Percentiles rank a stretch among this genome's conserved stretches.
Evolutionary conservation across 2,888 invertebrate genomes (phyloP).

Genomic region (Drosophila koepferae): DNA sequence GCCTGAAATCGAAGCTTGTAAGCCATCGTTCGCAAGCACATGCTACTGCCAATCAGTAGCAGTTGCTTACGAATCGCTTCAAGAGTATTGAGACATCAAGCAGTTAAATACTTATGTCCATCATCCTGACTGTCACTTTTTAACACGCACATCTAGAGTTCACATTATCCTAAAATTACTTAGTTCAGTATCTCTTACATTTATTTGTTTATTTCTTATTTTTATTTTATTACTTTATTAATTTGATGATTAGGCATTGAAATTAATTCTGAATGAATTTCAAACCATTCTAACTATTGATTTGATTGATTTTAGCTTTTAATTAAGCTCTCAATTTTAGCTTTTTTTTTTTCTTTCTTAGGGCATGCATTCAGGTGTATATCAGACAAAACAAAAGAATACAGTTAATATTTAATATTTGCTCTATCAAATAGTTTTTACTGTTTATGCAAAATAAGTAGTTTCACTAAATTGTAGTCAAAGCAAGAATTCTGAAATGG

Average conservation of each 20-base stretch:
- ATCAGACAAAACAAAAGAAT: not conserved
- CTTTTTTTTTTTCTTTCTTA: too few relatives aligned
- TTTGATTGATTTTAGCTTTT: not conserved
- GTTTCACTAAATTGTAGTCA: not conserved
- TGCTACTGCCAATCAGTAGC: constrained; percentile 58
- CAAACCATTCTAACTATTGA: too few relatives aligned
- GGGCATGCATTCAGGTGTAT: not conserved
- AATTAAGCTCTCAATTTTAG: not conserved
- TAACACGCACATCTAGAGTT: not conserved
- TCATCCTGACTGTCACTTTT: not conserved
- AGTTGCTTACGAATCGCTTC: constrained; percentile 13
- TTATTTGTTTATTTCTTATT: not conserved
- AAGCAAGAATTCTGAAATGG: not conserved
- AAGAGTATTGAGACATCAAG: not conserved
- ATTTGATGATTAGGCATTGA: too few relatives aligned
- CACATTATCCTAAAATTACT: not conserved
- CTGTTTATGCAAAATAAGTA: too few relatives aligned
- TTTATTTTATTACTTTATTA: too few relatives aligned
- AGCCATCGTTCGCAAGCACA: constrained; percentile 60
- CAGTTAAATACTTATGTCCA: not conserved
- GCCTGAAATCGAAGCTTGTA: constrained; percentile 60
- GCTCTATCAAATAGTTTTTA: not conserved
- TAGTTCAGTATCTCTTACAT: not conserved
- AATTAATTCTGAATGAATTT: too few relatives aligned
- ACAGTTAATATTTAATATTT: too few relatives aligned